Evolutionary conservation across 2,888 invertebrate species (phyloP).

Genomic region (Trichopria drosophilae): DNA sequence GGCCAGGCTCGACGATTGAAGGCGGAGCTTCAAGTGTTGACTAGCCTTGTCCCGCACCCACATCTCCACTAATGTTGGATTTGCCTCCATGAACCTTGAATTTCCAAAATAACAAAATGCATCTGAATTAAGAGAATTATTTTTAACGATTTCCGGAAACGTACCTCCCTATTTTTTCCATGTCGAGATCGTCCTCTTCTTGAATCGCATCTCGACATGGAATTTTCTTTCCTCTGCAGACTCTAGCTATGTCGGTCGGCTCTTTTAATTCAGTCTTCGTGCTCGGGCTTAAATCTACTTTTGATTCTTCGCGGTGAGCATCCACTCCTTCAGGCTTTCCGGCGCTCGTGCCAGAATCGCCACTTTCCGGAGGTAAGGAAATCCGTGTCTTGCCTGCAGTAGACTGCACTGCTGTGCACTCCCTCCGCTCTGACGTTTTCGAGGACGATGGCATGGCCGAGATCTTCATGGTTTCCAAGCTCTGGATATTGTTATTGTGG

Average conservation of each 20-base stretch:
- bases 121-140: background rate
- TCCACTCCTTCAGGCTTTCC: too few species aligned
- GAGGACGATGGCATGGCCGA: constrained; percentile 50
- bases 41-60: constrained; percentile 79
- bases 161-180: constrained; percentile 54
- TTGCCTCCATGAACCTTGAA: constrained; percentile 62
- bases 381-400: constrained; percentile 32
- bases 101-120: background rate
- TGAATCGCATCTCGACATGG: constrained; percentile 49
- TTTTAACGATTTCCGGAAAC: constrained; percentile 6
- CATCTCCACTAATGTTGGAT: constrained; percentile 72
- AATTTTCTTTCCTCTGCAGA: constrained; percentile 45
- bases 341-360: constrained; percentile 22
- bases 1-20: constrained; percentile 56
- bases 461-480: constrained; percentile 52
- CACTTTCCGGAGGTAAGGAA: constrained; percentile 34
- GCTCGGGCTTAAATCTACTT: constrained; percentile 45
- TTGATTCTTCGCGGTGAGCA: constrained; percentile 44
- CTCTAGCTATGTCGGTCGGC: constrained; percentile 32
- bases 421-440: constrained; percentile 43
- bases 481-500: constrained; percentile 48
- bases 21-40: constrained; percentile 66
- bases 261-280: constrained; percentile 43
- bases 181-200: constrained; percentile 50
- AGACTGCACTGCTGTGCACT: constrained; percentile 46